Conservation (phyloP, 2,113 vertebrate genomes). For the Alouatta palliata region DNA sequence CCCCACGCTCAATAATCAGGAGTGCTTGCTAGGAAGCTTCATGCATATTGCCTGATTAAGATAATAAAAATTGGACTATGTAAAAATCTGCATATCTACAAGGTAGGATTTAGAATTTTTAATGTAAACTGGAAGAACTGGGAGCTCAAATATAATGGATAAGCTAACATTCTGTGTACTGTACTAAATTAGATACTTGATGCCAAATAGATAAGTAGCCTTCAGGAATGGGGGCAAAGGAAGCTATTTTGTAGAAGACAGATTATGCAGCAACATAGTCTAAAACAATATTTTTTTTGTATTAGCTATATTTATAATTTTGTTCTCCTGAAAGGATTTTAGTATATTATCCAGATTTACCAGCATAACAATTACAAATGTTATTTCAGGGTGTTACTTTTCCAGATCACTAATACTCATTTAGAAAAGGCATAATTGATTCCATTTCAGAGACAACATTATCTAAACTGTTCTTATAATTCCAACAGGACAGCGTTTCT, state of each 20-base stretch:
- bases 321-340: slow-evolving; percentile 26
- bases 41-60: not conserved
- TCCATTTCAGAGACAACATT: slow-evolving; percentile 4
- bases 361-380: not conserved
- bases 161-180: not conserved
- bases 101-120: not conserved
- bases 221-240: not conserved
- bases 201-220: not conserved
- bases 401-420: not conserved
- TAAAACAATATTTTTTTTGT: not conserved
- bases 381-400: slow-evolving; percentile 37
- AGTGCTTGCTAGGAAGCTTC: not conserved
- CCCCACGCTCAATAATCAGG: not conserved
- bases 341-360: not conserved
- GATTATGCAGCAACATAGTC: not conserved
- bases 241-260: not conserved
- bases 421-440: not conserved
- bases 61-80: not conserved
- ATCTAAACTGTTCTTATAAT: not conserved
- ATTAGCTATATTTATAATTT: not conserved
- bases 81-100: not conserved
- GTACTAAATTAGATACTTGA: not conserved
- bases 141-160: not conserved
- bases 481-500: not conserved
- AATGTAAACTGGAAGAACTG: not conserved